Conservation (phyloP, 2,113 vertebrate genomes). For the Tyto alba region DNA sequence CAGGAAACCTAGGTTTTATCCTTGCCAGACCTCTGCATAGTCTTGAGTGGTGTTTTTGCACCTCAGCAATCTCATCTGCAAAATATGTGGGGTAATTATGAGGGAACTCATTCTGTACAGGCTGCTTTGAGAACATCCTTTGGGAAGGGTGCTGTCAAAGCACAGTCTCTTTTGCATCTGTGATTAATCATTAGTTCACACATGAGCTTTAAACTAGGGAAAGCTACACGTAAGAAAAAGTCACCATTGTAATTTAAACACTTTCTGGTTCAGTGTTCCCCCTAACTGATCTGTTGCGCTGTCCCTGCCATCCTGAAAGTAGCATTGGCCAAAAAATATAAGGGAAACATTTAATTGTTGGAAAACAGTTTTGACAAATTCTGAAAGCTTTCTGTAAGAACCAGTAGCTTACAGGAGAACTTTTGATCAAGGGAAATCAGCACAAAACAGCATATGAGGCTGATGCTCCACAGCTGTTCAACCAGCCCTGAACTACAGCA, state of each 20-base stretch:
- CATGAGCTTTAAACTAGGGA: background rate
- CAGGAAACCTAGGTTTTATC: background rate
- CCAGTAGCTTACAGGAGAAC: background rate
- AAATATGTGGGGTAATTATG: background rate
- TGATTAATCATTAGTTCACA: background rate
- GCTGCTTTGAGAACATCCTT: background rate
- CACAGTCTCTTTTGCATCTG: background rate
- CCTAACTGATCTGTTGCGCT: background rate
- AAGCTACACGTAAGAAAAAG: background rate
- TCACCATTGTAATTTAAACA: background rate
- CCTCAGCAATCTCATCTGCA: background rate
- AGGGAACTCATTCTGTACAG: background rate
- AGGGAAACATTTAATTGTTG: background rate
- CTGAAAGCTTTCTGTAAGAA: background rate
- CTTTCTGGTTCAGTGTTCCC: background rate
- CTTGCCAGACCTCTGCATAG: background rate
- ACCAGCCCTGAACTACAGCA: background rate
- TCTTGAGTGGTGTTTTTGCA: background rate
- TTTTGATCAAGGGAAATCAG: background rate
- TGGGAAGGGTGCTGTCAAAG: background rate
- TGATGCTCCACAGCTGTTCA: background rate
- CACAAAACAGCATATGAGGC: background rate
- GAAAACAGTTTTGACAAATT: background rate
- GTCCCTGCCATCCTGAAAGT: background rate
- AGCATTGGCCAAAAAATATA: background rate